Percentiles rank a stretch among this genome's conserved stretches.
phyloP scores from a whole-genome alignment of 2,888 invertebrate species.

The Campopleginae sp. region DNA sequence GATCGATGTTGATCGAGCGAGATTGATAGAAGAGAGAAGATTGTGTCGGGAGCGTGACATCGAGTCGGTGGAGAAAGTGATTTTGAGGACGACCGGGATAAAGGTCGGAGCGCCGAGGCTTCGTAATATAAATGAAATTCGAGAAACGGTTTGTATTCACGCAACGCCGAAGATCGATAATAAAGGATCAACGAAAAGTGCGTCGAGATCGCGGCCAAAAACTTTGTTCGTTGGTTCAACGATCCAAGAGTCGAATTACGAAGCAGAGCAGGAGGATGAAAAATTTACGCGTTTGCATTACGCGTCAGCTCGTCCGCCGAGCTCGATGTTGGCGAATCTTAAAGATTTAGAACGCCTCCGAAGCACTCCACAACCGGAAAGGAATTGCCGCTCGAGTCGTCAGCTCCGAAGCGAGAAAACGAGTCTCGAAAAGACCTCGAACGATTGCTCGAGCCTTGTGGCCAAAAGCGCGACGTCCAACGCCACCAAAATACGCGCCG shows the following conservation, averaged over 20 bases:
- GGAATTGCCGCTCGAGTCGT: slow-evolving; percentile 58
- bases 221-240: slow-evolving; percentile 20
- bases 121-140: slow-evolving; percentile 79
- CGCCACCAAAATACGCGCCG: slow-evolving; percentile 76
- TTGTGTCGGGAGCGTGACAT: slow-evolving; percentile 75
- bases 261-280: neutral
- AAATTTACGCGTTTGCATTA: slow-evolving; percentile 37
- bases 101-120: slow-evolving; percentile 77
- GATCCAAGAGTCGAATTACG: slow-evolving; percentile 24
- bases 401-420: slow-evolving; percentile 26
- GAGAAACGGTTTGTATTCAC: slow-evolving; percentile 76
- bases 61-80: slow-evolving; percentile 76
- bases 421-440: neutral
- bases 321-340: slow-evolving; percentile 78
- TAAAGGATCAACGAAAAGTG: neutral
- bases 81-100: slow-evolving; percentile 75
- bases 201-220: slow-evolving; percentile 23
- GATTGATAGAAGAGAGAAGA: slow-evolving; percentile 76
- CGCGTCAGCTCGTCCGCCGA: slow-evolving; percentile 66
- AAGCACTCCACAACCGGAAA: slow-evolving; percentile 73
- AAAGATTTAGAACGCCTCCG: slow-evolving; percentile 78
- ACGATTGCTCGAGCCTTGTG: neutral
- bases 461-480: slow-evolving; percentile 56
- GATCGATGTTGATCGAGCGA: slow-evolving; percentile 74
- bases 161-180: slow-evolving; percentile 61